These are phyloP conservation scores for Proctacanthus coquilletti DNA, from an alignment of 1,140 invertebrate genomes.

Conservation along the genomic window DNA sequence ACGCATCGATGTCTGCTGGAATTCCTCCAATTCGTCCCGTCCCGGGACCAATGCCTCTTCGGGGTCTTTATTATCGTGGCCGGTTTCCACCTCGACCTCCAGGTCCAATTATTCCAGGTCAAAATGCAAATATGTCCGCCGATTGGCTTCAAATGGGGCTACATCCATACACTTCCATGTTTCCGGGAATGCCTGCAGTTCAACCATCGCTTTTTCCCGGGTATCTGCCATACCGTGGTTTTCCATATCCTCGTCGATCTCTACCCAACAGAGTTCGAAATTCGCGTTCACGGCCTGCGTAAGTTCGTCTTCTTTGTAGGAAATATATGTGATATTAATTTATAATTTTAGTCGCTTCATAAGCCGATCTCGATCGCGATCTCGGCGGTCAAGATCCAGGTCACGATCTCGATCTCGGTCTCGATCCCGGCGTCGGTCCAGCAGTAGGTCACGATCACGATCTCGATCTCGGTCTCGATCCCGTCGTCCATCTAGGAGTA, in stretches of 20 bases:
- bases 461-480: slow-evolving; percentile 23
- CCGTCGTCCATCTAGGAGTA: slow-evolving; percentile 20
- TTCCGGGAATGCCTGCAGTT: slow-evolving; percentile 15
- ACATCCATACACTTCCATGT: slow-evolving; percentile 20
- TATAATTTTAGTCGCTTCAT: no score
- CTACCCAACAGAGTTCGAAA: not conserved
- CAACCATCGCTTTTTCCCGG: slow-evolving; percentile 12
- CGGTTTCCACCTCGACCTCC: no score
- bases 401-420: slow-evolving; percentile 14
- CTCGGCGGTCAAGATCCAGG: slow-evolving; percentile 11
- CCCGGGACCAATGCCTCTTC: not conserved
- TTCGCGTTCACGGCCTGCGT: slow-evolving; percentile 1
- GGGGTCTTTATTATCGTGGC: no score
- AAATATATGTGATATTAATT: no score
- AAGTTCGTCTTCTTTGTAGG: no score
- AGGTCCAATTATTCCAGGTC: no score
- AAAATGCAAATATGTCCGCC: no score
- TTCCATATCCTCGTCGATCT: not conserved
- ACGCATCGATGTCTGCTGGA: not conserved
- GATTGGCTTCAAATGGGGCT: slow-evolving; percentile 27
- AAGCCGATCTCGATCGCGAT: slow-evolving; percentile 3
- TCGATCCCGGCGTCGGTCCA: slow-evolving; percentile 16
- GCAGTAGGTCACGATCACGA: slow-evolving; percentile 26
- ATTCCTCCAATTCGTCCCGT: not conserved
- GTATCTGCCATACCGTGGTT: not conserved